Evolutionary conservation across 2,113 vertebrate genomes (phyloP), one percentile per base, ranked within the genome.

Genomic region (Daubentonia madagascariensis): DNA sequence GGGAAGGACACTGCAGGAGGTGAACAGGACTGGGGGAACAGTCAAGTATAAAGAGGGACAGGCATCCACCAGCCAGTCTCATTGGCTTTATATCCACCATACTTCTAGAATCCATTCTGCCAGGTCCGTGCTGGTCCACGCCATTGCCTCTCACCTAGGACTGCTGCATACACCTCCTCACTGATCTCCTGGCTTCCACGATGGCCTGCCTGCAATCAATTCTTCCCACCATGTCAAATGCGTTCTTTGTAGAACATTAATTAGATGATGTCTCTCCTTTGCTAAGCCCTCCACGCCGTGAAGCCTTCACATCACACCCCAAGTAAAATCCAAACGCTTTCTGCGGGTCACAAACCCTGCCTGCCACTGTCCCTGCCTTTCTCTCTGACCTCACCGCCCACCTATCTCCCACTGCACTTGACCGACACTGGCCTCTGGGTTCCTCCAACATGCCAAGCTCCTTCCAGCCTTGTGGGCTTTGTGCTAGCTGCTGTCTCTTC

Each of bases 371-470:
- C 65, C 37, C 52, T 30, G 68, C 22, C 54, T 57, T 57, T 50
- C 9, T 30, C 18, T 87, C 9, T 54, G 40, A 35, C 22, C 54
- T 61, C 17, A 10, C 22, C 12, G 3, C 20, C 68, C 23, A 2
- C 22, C 18, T 4, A 16, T 50, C 8, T 86, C 83, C 84, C 13
- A 12, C 1, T 45, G 2, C 20, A 2, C 40, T 32, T 22, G 43
- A 9, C 37, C 3, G 3, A 37, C 0, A 0, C 43, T 57, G 57
- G 40, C 30, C 11, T 50, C 45, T 65, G 43, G 52, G 20, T 12
- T 90, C 37, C 48, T 84, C 50, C 43, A n/a, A 73, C 1, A 23
- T 8, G 40, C 54, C 37, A 43, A 5, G 8, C 35, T 50, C 37
- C 93, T 91, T 59, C 50, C 30, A 76, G 32, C 17, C 20, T n/a